Evolutionary conservation across 2,113 vertebrate species (phyloP).

Genomic region (Xiphophorus maculatus): DNA sequence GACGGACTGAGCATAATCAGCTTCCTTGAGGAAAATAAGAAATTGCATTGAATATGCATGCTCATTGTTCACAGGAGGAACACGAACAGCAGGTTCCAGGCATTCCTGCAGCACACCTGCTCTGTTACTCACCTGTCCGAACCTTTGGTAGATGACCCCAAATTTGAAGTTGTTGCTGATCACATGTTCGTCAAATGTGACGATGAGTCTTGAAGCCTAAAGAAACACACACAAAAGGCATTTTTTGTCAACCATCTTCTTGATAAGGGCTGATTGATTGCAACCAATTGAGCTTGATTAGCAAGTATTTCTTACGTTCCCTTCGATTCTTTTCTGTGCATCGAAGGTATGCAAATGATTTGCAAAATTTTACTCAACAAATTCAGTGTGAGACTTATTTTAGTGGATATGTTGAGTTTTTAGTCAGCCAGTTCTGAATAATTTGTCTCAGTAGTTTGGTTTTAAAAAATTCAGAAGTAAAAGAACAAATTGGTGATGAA

Average conservation of each 20-base stretch:
- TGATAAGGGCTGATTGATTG: background rate
- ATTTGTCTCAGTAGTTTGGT: background rate
- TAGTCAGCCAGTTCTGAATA: background rate
- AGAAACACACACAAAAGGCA: slow-evolving; percentile 2
- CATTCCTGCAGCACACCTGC: background rate
- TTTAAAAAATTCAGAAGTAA: background rate
- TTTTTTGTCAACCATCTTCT: background rate
- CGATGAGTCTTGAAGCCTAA: slow-evolving; percentile 95
- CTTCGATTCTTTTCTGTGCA: background rate
- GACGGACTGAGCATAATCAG: slow-evolving; percentile 25
- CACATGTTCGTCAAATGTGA: slow-evolving; percentile 95
- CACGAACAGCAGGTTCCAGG: background rate
- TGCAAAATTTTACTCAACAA: background rate
- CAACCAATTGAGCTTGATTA: background rate
- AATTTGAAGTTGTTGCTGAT: slow-evolving; percentile 99
- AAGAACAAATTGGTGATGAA: background rate
- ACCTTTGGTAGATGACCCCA: slow-evolving; percentile 95
- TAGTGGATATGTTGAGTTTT: background rate
- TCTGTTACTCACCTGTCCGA: slow-evolving; percentile 86
- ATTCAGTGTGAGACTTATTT: background rate
- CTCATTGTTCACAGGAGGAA: slow-evolving; percentile 11
- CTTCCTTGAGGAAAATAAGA: slow-evolving; percentile 34
- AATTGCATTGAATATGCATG: slow-evolving; percentile 1
- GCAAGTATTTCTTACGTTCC: background rate
- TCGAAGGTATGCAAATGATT: background rate